Percentiles rank a stretch among this genome's conserved stretches.
These are phyloP conservation scores for Varanus komodoensis DNA, from an alignment of 2,113 vertebrate genomes.

Conservation along the genomic window DNA sequence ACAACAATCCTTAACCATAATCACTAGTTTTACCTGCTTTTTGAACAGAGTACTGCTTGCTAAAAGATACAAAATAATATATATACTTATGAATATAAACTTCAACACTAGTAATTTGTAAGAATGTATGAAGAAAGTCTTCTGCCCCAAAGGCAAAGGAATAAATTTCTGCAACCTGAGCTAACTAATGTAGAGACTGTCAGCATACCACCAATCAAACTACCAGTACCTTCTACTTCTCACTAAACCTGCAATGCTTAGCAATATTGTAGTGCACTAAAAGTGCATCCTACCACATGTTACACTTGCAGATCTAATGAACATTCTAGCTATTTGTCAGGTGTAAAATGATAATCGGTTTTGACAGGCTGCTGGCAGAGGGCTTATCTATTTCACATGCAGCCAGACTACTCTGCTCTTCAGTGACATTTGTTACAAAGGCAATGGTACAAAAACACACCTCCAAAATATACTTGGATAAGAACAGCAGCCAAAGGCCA, in stretches of 20 bases:
- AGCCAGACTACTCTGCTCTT: background rate
- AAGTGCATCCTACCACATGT: background rate
- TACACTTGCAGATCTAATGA: background rate
- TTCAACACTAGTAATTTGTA: background rate
- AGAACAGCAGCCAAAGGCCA: background rate
- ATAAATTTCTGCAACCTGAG: background rate
- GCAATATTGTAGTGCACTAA: background rate
- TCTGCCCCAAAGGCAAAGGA: background rate
- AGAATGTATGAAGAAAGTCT: too few relatives aligned
- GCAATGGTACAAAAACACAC: background rate
- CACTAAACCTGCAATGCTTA: background rate
- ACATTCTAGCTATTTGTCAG: background rate
- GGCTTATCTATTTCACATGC: background rate
- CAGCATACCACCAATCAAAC: background rate
- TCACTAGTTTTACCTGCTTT: background rate
- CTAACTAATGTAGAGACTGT: background rate
- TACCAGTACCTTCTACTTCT: background rate
- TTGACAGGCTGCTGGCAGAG: background rate
- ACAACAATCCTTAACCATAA: too few relatives aligned
- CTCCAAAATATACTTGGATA: background rate
- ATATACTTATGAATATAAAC: background rate
- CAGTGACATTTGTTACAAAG: background rate
- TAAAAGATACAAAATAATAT: background rate
- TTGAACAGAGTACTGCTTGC: background rate
- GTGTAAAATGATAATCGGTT: background rate